phyloP scores from a whole-genome alignment of 1,140 invertebrate genomes.

The Zaprionus kolodkinae region DNA sequence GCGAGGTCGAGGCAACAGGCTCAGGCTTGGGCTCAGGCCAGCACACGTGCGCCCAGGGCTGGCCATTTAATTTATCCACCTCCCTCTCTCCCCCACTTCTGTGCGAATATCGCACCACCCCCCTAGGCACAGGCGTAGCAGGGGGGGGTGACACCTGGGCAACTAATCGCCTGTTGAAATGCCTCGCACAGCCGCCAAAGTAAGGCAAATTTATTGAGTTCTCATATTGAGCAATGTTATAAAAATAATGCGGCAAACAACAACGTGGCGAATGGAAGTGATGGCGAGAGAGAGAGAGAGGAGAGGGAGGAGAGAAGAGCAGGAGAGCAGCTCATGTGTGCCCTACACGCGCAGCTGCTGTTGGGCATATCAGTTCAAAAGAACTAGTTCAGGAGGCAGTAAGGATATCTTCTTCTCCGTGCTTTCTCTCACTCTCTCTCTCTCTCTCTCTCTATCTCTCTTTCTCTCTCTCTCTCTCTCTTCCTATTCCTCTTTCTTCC shows the following conservation, averaged over 20 bases:
- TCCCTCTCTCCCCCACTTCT: background rate
- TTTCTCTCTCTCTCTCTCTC: background rate
- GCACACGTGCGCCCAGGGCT: slow-evolving; percentile 33
- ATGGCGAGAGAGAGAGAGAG: slow-evolving; percentile 17
- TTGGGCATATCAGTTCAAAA: background rate
- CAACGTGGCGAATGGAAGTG: background rate
- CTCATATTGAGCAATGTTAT: slow-evolving; percentile 80
- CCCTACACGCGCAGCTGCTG: background rate
- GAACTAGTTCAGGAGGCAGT: too few relatives aligned
- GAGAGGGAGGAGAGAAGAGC: background rate
- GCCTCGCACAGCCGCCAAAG: slow-evolving; percentile 55
- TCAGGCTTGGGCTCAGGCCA: slow-evolving; percentile 4
- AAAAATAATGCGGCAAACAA: slow-evolving; percentile 74
- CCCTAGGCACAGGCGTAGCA: background rate
- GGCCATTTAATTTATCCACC: slow-evolving; percentile 45
- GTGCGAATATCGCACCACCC: too few relatives aligned
- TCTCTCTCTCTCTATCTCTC: too few relatives aligned
- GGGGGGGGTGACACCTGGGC: slow-evolving; percentile 48
- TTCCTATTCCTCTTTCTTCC: background rate
- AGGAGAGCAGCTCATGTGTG: background rate
- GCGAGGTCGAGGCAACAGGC: background rate
- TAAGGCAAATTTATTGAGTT: slow-evolving; percentile 79
- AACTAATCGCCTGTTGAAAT: slow-evolving; percentile 80
- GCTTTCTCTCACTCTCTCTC: too few relatives aligned
- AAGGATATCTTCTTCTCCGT: too few relatives aligned